phyloP scores from a whole-genome alignment of 2,797 vertebrate species.

The Ataeniobius toweri region DNA sequence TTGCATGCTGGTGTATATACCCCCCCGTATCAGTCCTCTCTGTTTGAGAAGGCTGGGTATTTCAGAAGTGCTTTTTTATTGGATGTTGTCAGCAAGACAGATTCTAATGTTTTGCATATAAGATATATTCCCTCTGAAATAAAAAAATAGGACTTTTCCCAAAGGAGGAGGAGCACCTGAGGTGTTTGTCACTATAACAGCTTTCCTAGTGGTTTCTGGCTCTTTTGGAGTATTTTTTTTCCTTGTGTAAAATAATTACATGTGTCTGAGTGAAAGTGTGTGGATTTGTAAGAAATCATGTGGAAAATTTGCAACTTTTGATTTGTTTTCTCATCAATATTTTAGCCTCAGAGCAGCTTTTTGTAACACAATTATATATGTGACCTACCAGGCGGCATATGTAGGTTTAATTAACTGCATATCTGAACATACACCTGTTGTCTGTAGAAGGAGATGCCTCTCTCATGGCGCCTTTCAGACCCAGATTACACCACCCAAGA shows the following conservation, averaged over 20 bases:
- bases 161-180: constrained; percentile 60
- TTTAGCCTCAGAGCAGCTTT: constrained; percentile 42
- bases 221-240: constrained; percentile 69
- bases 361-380: constrained; percentile 37
- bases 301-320: constrained; percentile 49
- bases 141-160: constrained; percentile 49
- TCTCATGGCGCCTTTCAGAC: constrained; percentile 40
- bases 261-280: constrained; percentile 59
- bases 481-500: constrained; percentile 54
- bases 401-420: constrained; percentile 32
- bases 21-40: constrained; percentile 54
- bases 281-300: constrained; percentile 56
- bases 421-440: constrained; percentile 30
- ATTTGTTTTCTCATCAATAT: constrained; percentile 20
- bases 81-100: constrained; percentile 66
- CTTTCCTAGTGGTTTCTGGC: constrained; percentile 73
- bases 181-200: constrained; percentile 71
- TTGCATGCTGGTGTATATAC: constrained; percentile 82
- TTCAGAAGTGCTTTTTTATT: constrained; percentile 56
- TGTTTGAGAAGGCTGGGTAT: constrained; percentile 59
- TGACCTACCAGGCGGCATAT: constrained; percentile 31
- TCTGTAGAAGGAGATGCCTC: constrained; percentile 32
- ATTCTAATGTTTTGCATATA: constrained; percentile 69
- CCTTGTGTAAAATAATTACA: constrained; percentile 63
- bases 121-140: constrained; percentile 58